Evolutionary conservation across 2,888 invertebrate genomes (phyloP).

Genomic region (Timema cristinae): DNA sequence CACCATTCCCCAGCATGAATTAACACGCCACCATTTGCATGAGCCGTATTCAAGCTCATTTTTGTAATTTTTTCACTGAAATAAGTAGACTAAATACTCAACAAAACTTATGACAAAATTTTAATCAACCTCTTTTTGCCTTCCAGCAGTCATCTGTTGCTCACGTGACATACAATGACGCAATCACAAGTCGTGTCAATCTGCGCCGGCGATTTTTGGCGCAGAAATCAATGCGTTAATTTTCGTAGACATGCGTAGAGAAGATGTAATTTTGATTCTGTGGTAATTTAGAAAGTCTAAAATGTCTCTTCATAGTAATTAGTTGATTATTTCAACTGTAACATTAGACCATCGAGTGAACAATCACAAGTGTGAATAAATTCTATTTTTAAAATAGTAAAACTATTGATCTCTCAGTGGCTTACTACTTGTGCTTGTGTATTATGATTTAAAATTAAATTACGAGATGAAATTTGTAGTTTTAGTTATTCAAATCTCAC

Average conservation of each 20-base stretch:
- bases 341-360: too few relatives aligned
- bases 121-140: not conserved
- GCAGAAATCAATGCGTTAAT: slow-evolving; percentile 46
- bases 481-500: not conserved
- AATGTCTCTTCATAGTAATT: too few relatives aligned
- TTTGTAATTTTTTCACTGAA: slow-evolving; percentile 28
- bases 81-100: not conserved
- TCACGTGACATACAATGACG: slow-evolving; percentile 20
- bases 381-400: too few relatives aligned
- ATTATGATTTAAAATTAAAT: too few relatives aligned
- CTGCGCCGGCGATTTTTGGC: slow-evolving; percentile 37
- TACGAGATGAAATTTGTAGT: too few relatives aligned
- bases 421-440: too few relatives aligned
- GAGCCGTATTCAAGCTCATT: slow-evolving; percentile 96
- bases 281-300: not conserved
- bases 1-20: slow-evolving; percentile 96
- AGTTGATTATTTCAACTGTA: too few relatives aligned
- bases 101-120: not conserved
- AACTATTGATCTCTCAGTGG: too few relatives aligned
- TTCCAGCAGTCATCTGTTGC: slow-evolving; percentile 1
- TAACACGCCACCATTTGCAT: slow-evolving; percentile 89
- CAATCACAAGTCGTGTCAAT: not conserved
- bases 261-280: slow-evolving; percentile 18
- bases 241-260: slow-evolving; percentile 28
- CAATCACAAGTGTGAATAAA: not conserved